A percentile compares a stretch with the other conserved stretches of the same genome.
These are phyloP conservation scores for Epinephelus moara DNA, from an alignment of 2,113 vertebrate genomes.

Conservation along the genomic window DNA sequence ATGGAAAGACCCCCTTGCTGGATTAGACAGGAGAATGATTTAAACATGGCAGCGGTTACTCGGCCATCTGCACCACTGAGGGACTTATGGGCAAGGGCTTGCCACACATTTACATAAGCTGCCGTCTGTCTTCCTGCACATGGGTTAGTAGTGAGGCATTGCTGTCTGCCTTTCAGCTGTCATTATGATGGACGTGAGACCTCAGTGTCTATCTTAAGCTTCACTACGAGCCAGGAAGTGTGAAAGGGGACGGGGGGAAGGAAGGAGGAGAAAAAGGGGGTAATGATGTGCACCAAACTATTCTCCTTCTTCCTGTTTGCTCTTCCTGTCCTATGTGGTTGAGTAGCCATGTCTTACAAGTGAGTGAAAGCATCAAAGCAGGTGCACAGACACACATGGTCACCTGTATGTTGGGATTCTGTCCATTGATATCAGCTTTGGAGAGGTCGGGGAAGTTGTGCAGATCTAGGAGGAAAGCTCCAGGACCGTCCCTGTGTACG, in stretches of 20 bases:
- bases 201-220: constrained; percentile 52
- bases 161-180: constrained; percentile 64
- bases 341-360: constrained; percentile 72
- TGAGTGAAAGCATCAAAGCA: constrained; percentile 58
- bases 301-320: constrained; percentile 71
- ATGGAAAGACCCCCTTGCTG: constrained; percentile 67
- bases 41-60: constrained; percentile 76
- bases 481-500: constrained; percentile 90
- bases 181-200: constrained; percentile 70
- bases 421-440: constrained; percentile 95
- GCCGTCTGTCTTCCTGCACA: constrained; percentile 53
- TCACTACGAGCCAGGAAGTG: constrained; percentile 46
- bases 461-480: constrained; percentile 93
- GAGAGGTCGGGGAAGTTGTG: constrained; percentile 98
- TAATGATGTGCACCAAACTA: constrained; percentile 82
- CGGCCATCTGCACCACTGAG: constrained; percentile 66
- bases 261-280: constrained; percentile 63
- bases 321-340: constrained; percentile 74
- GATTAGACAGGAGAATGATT: constrained; percentile 78
- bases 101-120: constrained; percentile 77
- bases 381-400: constrained; percentile 57
- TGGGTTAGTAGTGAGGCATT: constrained; percentile 39
- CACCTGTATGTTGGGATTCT: constrained; percentile 99
- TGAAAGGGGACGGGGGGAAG: constrained; percentile 28
- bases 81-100: constrained; percentile 49